Base-by-base conservation (phyloP, 2,113 vertebrate species). In the Lamprologus sp. region DNA sequence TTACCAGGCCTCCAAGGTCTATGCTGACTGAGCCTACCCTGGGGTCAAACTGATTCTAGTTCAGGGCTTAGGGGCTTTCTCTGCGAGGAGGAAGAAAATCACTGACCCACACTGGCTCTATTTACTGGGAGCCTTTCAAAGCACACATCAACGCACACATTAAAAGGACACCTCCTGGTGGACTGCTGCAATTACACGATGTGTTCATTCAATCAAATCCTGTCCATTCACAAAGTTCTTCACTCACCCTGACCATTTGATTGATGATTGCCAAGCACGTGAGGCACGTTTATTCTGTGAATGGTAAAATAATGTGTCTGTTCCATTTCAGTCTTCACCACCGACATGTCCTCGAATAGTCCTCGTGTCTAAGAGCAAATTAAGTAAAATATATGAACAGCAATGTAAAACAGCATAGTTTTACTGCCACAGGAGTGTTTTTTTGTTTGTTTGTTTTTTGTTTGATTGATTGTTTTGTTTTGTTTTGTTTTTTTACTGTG, bases 111-210 rank as follows among this genome's bases (percentile, higher is more conserved):
- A 88, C 87, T 88, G 55, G 68, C 42, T 86, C 87, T 21, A 89
- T 85, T 89, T 80, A 88, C 53, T 28, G 54, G 49, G 49, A 70
- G 55, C 70, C 54, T 84, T 83, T 81, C 17, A 82, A 49, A 53
- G 88, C 86, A 51, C 5, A 87, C 40, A 70, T 58, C 70, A 83
- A 75, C 51, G 77, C 45, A 83, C 4, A 68, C 54, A 8, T 45
- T 68, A 45, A 82, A 56, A 84, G 9, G 95, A 92, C 94, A 88
- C 47, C 93, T 93, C 82, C 82, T 93, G 95, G 90, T 84, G 15
- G 33, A 77, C 19, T 56, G 3, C 17, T 5, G 81, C 14, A 58
- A 92, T 75, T 91, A 79, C 89, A 80, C 0, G 4, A 4, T 28
- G 10, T 28, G 54, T 84, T 83, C 37, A 51, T 89, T 91, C 40